Evolutionary conservation across 2,113 vertebrate genomes (phyloP).

Genomic region (Jaculus jaculus): DNA sequence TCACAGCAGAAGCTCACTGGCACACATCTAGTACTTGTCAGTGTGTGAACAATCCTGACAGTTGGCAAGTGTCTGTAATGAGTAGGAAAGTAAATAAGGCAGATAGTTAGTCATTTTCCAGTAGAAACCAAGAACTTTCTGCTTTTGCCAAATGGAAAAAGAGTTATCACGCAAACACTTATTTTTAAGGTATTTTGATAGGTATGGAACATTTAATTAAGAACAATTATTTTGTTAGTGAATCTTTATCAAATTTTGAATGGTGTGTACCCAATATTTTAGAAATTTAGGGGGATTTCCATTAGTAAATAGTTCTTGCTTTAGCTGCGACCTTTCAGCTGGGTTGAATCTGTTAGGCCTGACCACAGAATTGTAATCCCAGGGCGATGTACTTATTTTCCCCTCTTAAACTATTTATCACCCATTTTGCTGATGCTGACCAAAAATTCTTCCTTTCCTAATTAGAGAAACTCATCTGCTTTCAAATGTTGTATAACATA

Average conservation of each 20-base stretch:
- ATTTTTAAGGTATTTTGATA: conserved; percentile 56
- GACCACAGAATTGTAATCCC: conserved; percentile 62
- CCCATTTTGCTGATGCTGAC: conserved; percentile 58
- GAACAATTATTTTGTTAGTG: conserved; percentile 41
- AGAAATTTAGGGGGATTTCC: conserved; percentile 65
- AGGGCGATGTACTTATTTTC: neutral
- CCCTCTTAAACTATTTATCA: conserved; percentile 15
- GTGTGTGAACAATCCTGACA: neutral
- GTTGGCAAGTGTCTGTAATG: conserved; percentile 25
- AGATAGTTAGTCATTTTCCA: conserved; percentile 69
- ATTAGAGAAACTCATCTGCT: neutral
- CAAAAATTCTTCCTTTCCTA: conserved; percentile 58
- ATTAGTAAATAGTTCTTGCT: neutral
- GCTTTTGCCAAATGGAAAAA: conserved; percentile 68
- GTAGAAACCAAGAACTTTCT: conserved; percentile 64
- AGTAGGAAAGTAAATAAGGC: conserved; percentile 56
- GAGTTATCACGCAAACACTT: conserved; percentile 9
- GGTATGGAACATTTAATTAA: conserved; percentile 67
- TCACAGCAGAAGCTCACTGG: neutral
- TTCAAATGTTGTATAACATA: neutral
- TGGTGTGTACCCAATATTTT: neutral
- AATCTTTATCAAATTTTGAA: conserved; percentile 47
- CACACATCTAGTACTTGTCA: neutral
- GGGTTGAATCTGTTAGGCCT: conserved; percentile 41
- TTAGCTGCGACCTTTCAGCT: conserved; percentile 67